These are phyloP conservation scores for Bos taurus DNA, from an alignment of 2,113 vertebrate genomes.

Conservation along the genomic window DNA sequence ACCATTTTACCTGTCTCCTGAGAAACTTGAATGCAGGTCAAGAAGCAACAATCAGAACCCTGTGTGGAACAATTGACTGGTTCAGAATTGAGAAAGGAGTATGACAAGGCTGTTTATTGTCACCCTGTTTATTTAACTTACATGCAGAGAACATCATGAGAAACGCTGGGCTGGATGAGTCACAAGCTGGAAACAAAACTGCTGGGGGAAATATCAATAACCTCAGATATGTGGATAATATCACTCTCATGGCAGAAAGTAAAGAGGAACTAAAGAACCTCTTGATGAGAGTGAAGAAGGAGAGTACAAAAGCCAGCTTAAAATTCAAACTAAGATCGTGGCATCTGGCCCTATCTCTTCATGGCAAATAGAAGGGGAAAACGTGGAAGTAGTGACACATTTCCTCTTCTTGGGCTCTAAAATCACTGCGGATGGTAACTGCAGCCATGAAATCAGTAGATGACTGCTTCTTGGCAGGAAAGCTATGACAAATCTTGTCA, in stretches of 20 bases:
- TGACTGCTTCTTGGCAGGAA: neutral
- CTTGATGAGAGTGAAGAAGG: neutral
- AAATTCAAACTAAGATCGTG: neutral
- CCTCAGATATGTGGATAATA: neutral
- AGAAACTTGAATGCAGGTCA: neutral
- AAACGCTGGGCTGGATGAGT: neutral
- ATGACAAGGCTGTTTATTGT: neutral
- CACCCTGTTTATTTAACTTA: neutral
- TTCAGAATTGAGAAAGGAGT: neutral
- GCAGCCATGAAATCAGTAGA: neutral
- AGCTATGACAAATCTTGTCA: neutral
- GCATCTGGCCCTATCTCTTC: neutral
- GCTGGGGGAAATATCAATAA: neutral
- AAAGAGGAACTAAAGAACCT: neutral
- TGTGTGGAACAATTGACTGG: neutral
- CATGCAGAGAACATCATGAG: neutral
- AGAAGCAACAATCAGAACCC: neutral
- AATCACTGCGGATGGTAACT: neutral
- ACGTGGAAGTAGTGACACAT: neutral
- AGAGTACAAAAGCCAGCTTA: neutral
- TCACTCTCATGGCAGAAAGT: neutral
- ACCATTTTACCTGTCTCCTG: neutral
- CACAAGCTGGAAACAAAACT: neutral
- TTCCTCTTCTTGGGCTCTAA: neutral
- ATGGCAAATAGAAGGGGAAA: neutral